Evolutionary conservation across 2,888 invertebrate species (phyloP).

Genomic region (Heterodera filipjevi): DNA sequence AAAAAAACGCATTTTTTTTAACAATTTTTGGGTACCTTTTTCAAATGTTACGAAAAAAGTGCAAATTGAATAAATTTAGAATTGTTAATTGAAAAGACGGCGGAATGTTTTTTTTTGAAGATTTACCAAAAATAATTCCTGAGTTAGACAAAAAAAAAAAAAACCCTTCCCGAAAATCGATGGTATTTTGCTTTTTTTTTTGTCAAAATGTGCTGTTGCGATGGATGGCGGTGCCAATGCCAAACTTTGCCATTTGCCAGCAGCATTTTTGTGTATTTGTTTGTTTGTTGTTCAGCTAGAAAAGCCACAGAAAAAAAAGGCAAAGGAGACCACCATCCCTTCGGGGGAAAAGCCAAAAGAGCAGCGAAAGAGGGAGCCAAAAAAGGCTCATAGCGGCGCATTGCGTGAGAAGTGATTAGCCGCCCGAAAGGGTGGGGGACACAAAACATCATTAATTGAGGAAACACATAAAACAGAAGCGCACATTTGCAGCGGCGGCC

Average conservation of each 20-base stretch:
- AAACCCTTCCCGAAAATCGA: neutral
- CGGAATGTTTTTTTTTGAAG: no score
- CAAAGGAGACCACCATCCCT: neutral
- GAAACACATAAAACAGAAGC: constrained; percentile 41
- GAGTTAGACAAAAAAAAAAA: no score
- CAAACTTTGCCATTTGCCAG: neutral
- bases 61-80: no score
- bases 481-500: constrained; percentile 20
- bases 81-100: no score
- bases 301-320: neutral
- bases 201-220: neutral
- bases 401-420: neutral
- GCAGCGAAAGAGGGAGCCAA: constrained; percentile 4
- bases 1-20: neutral
- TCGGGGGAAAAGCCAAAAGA: neutral
- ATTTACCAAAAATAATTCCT: no score
- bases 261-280: neutral
- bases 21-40: no score
- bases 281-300: neutral
- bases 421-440: neutral
- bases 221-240: neutral
- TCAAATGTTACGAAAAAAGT: no score
- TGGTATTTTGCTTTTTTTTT: neutral
- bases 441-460: constrained; percentile 15
- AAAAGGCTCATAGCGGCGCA: neutral